These are phyloP conservation scores for Pomacea maculata DNA, from an alignment of 1,140 invertebrate genomes.

Conservation along the genomic window DNA sequence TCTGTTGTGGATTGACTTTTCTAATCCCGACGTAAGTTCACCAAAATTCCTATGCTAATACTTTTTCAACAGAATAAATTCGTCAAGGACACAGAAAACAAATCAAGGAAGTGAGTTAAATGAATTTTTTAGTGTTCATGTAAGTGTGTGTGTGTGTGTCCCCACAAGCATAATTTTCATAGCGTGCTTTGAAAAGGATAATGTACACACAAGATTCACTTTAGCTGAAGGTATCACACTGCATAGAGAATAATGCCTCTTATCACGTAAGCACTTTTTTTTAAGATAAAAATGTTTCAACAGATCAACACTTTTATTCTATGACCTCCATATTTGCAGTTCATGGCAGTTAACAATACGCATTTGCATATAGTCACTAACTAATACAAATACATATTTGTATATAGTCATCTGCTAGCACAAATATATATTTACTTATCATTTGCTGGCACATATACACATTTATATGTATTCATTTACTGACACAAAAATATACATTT, in stretches of 20 bases:
- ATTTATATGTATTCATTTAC: background rate
- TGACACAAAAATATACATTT: background rate
- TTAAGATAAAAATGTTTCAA: background rate
- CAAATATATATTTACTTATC: background rate
- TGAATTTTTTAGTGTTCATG: too few relatives aligned
- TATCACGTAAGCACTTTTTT: background rate
- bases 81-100: too few relatives aligned
- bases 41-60: too few relatives aligned
- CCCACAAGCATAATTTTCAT: background rate
- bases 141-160: too few relatives aligned
- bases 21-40: slow-evolving; percentile 66
- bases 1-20: slow-evolving; percentile 75
- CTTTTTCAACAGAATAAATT: too few relatives aligned
- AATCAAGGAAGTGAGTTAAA: too few relatives aligned
- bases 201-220: background rate
- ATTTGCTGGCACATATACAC: background rate
- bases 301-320: background rate
- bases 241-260: background rate
- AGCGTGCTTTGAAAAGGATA: background rate
- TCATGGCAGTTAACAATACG: background rate
- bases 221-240: background rate
- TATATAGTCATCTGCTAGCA: background rate
- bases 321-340: background rate
- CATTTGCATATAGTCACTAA: background rate
- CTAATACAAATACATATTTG: background rate